Conservation (phyloP, 2,113 vertebrate species). For the Arothron firmamentum region DNA sequence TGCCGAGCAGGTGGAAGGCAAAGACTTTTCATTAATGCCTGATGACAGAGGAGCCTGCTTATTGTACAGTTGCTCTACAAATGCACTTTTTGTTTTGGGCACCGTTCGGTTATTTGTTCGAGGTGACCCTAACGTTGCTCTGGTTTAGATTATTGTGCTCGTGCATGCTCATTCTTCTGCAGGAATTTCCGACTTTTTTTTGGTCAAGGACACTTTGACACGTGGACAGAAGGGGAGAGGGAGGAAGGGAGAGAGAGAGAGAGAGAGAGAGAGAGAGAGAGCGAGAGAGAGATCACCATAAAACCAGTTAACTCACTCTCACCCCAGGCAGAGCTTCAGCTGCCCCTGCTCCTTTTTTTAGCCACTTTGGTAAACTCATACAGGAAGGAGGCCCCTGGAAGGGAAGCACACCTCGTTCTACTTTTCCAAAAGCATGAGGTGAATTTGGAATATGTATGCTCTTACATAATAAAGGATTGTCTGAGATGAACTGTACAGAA, state of each 20-base stretch:
- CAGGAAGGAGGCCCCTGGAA: slow-evolving; percentile 43
- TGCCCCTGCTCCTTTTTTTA: slow-evolving; percentile 2
- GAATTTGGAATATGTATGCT: background rate
- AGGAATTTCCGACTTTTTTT: background rate
- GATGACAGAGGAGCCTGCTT: slow-evolving; percentile 41
- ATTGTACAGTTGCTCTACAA: background rate
- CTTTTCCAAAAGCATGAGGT: slow-evolving; percentile 28
- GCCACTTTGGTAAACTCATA: slow-evolving; percentile 15
- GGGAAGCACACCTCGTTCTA: slow-evolving; percentile 31
- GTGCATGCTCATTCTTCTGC: background rate
- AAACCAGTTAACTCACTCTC: background rate
- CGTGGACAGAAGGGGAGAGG: no score
- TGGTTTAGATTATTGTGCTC: no score
- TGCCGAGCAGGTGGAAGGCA: slow-evolving; percentile 51
- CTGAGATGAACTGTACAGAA: no score
- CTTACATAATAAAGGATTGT: no score
- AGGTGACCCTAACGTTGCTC: no score
- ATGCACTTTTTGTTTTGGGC: background rate
- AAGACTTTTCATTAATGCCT: slow-evolving; percentile 55
- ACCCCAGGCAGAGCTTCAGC: slow-evolving; percentile 1
- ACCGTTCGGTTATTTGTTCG: no score
- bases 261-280: no score
- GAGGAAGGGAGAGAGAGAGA: no score
- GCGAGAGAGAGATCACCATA: background rate
- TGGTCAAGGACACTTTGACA: background rate